Evolutionary conservation across 1,140 invertebrate genomes (phyloP), one percentile per base, ranked within the genome.

Genomic region (Papilio aristodemus): DNA sequence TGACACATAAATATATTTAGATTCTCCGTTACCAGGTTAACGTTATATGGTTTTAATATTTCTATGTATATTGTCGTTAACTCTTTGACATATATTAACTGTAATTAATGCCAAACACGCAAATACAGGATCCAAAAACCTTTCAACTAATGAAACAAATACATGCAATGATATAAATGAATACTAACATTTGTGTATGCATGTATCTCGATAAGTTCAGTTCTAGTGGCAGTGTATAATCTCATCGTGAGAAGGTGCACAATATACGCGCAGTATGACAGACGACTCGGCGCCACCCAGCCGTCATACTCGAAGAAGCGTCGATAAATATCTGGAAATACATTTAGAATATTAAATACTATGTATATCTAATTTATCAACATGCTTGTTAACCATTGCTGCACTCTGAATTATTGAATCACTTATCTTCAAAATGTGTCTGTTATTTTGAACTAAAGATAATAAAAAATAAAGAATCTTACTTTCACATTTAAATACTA

Each of bases 401-500:
- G n/a, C n/a, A n/a, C n/a, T n/a, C n/a, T n/a, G n/a, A n/a, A n/a
- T n/a, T n/a, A n/a, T n/a, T n/a, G n/a, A n/a, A n/a, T n/a, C n/a
- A n/a, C n/a, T n/a, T n/a, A 41, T 3, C 11, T n/a, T 41, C 39
- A n/a, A 11, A 41, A 4, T n/a, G 5, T 11, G 10, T n/a, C 7
- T 9, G 5, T 0, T 0, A 41, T n/a, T n/a, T 41, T 41, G n/a
- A n/a, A n/a, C n/a, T 41, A 9, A 41, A n/a, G 0, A 39, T 41
- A 38, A 38, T 8, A 38, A 10, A 38, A 38, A 38, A 38, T 38
- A 38, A 9, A 2, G n/a, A 7, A 11, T 41, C 63, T 66, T 32
- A 66, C 63, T 32, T 66, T 66, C 63, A 36, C 14, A 66, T 46
- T 66, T 32, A 27, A 66, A 32, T 0, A 66, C 25, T n/a, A 27